Evolutionary conservation across 2,113 vertebrate species (phyloP).

Genomic region (Petroica traversi): DNA sequence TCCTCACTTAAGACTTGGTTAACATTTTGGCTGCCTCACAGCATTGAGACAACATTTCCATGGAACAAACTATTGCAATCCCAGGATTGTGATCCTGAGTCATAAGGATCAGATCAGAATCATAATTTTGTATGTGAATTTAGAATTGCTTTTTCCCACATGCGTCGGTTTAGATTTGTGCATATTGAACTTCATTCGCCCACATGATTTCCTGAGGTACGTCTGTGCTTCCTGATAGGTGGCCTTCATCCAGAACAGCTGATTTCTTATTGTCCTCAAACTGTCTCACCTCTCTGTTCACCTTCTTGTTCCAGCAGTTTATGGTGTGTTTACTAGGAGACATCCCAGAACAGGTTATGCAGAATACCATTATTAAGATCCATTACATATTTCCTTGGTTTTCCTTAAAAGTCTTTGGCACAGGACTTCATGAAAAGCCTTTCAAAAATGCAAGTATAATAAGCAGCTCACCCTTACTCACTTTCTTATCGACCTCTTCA

Average conservation of each 20-base stretch:
- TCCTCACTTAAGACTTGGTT: no score
- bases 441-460: background rate
- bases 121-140: no score
- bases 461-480: background rate
- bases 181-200: background rate
- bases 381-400: background rate
- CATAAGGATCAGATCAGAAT: no score
- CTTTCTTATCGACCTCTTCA: background rate
- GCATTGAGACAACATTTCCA: no score
- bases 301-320: background rate
- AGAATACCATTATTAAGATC: background rate
- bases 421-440: background rate
- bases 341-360: background rate
- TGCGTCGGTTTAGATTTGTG: background rate
- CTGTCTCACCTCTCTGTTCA: background rate
- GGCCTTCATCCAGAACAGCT: background rate
- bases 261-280: background rate
- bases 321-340: background rate
- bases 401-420: background rate
- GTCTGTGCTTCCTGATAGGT: background rate
- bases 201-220: background rate
- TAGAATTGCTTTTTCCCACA: no score
- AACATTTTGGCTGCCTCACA: no score
- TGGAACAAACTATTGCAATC: no score
- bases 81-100: no score